Evolutionary conservation across 2,797 vertebrate species (phyloP).

Genomic region (Urocyon cinereoargenteus): DNA sequence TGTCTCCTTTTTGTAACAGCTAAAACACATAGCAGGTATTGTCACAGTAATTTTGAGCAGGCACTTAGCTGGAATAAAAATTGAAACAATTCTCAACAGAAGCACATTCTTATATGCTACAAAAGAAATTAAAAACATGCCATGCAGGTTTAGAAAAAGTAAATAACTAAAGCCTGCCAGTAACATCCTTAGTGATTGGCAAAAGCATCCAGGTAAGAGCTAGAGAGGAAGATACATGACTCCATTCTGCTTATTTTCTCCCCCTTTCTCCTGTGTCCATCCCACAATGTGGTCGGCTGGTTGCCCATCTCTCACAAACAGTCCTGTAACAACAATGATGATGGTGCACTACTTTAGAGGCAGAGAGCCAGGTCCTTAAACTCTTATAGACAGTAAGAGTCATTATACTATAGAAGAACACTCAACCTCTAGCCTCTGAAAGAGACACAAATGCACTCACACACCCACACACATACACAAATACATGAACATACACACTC

Average conservation of each 20-base stretch:
- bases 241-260: neutral
- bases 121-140: neutral
- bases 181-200: neutral
- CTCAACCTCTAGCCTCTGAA: neutral
- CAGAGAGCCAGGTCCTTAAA: neutral
- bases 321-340: neutral
- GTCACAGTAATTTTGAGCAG: neutral
- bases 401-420: neutral
- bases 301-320: neutral
- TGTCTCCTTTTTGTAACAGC: neutral
- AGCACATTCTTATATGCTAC: neutral
- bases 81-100: neutral
- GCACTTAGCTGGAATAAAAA: neutral
- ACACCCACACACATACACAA: neutral
- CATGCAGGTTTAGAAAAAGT: neutral
- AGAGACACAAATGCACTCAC: neutral
- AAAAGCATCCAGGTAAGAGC: slow-evolving; percentile 43
- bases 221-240: neutral
- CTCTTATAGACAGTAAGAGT: neutral
- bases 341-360: neutral
- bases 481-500: neutral
- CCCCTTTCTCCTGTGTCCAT: neutral
- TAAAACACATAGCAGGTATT: neutral
- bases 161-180: neutral
- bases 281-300: neutral